These are phyloP conservation scores for Gavia stellata DNA, from an alignment of 2,113 vertebrate species.

Conservation along the genomic window DNA sequence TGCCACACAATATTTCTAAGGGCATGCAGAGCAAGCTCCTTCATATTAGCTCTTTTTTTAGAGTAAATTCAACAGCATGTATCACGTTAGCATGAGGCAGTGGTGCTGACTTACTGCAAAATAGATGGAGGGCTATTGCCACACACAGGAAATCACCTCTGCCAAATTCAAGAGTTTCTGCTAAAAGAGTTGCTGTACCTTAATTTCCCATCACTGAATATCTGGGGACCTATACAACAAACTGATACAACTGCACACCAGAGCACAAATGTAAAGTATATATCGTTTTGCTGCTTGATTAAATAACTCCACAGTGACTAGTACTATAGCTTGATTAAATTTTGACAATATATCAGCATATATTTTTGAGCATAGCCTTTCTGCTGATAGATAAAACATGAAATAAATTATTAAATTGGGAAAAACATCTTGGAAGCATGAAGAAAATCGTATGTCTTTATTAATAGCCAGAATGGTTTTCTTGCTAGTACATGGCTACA, in stretches of 20 bases:
- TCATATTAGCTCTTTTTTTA: neutral
- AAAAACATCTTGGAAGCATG: neutral
- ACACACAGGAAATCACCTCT: neutral
- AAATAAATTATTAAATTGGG: neutral
- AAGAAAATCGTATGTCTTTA: neutral
- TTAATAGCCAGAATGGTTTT: constrained; percentile 11
- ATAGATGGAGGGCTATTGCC: neutral
- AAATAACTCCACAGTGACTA: neutral
- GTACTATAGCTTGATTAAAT: neutral
- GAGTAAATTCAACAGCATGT: neutral
- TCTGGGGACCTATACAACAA: neutral
- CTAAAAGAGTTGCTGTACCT: neutral
- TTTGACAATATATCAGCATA: neutral
- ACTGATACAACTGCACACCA: neutral
- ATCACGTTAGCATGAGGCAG: neutral
- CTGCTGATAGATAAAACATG: neutral
- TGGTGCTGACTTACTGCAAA: neutral
- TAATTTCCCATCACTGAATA: neutral
- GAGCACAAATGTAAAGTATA: neutral
- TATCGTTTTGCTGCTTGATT: neutral
- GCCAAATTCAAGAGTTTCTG: neutral
- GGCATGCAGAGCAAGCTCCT: neutral
- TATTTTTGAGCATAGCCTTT: neutral
- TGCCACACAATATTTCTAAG: neutral
- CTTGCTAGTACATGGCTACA: neutral